Percentiles rank a stretch among this genome's conserved stretches.
These are phyloP conservation scores for Hecatera dysodea DNA, from an alignment of 2,888 invertebrate genomes.

Conservation along the genomic window DNA sequence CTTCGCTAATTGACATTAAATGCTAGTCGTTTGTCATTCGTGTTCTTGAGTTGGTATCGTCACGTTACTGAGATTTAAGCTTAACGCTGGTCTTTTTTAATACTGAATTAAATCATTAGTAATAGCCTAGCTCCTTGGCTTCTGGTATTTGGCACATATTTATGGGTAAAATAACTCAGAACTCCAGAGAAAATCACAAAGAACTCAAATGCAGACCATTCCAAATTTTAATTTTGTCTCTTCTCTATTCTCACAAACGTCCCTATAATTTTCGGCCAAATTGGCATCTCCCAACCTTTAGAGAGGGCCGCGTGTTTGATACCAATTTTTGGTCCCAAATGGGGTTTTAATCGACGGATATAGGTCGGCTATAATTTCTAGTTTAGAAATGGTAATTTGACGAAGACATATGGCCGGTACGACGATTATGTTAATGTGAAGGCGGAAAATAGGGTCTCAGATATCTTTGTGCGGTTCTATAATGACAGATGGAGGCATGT, in stretches of 20 bases:
- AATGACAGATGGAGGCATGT: constrained; percentile 59
- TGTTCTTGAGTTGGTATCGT: constrained; percentile 76
- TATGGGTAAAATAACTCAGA: neutral
- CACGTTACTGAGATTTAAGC: constrained; percentile 75
- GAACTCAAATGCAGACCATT: constrained; percentile 8
- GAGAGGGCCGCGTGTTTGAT: constrained; percentile 53
- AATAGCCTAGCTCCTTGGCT: constrained; percentile 3
- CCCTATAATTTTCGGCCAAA: constrained; percentile 67
- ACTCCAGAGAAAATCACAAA: neutral
- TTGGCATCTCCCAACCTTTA: constrained; percentile 70
- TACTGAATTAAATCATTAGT: constrained; percentile 47
- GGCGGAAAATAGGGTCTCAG: constrained; percentile 63
- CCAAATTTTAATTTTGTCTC: constrained; percentile 1
- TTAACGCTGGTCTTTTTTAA: constrained; percentile 55
- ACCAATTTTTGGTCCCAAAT: constrained; percentile 76
- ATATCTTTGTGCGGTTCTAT: constrained; percentile 58
- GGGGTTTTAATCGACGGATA: constrained; percentile 85
- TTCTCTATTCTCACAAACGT: constrained; percentile 16
- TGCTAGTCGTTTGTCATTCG: constrained; percentile 82
- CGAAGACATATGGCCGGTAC: constrained; percentile 75
- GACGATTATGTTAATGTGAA: constrained; percentile 79
- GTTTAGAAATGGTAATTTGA: constrained; percentile 76
- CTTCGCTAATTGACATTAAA: constrained; percentile 87
- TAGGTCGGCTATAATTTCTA: constrained; percentile 70
- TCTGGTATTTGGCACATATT: neutral